phyloP scores from a whole-genome alignment of 2,888 invertebrate species.

The Brachypalpus laphriformis region DNA sequence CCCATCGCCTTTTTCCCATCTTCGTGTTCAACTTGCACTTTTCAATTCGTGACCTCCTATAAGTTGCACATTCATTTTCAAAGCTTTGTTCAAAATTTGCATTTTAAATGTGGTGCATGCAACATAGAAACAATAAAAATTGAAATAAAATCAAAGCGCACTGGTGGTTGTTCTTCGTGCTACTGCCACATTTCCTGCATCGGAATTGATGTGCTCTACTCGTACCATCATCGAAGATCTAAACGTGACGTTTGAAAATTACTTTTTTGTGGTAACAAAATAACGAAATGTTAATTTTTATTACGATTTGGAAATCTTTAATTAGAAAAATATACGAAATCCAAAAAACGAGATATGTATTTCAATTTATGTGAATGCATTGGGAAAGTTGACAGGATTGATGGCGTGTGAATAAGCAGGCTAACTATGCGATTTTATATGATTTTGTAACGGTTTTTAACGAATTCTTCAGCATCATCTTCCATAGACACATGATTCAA shows the following conservation, averaged over 20 bases:
- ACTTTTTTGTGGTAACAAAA: conserved; percentile 1
- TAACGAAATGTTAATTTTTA: background rate
- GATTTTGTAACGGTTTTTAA: too few relatives aligned
- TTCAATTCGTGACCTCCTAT: conserved; percentile 64
- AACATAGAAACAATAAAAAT: conserved; percentile 28
- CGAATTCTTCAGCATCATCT: too few relatives aligned
- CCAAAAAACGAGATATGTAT: background rate
- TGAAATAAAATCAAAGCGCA: conserved; percentile 39
- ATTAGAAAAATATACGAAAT: conserved; percentile 15
- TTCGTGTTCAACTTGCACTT: conserved; percentile 64
- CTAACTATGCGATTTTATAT: too few relatives aligned
- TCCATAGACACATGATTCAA: too few relatives aligned
- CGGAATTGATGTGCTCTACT: conserved; percentile 20
- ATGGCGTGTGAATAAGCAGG: too few relatives aligned
- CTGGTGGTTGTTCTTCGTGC: conserved; percentile 45
- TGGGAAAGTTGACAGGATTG: background rate
- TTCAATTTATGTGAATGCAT: background rate
- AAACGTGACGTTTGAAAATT: conserved; percentile 65
- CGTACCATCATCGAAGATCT: conserved; percentile 33
- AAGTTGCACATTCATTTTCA: conserved; percentile 44
- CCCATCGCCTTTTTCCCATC: conserved; percentile 44
- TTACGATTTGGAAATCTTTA: conserved; percentile 29
- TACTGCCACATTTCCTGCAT: conserved; percentile 65
- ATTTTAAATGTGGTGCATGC: conserved; percentile 58
- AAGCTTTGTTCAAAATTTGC: conserved; percentile 53